Evolutionary conservation across 2,888 invertebrate genomes (phyloP), one percentile per base, ranked within the genome.

Genomic region (Melanargia galathea): DNA sequence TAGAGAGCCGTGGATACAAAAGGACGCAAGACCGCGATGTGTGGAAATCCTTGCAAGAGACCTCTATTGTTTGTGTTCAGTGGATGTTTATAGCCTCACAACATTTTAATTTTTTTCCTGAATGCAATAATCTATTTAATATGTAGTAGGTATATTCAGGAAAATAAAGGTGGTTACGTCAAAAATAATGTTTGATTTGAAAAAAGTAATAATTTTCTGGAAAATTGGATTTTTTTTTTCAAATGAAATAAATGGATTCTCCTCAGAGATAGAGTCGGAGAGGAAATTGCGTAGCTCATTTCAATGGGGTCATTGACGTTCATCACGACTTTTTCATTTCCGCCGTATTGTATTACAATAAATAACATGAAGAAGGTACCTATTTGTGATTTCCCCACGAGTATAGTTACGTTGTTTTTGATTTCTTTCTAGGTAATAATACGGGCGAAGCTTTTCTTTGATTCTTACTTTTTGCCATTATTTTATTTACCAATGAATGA

Each of bases 211-310:
- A 43, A 43, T 8, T 43, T 43, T 43, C 7, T 43, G 16, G 52
- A 20, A 33, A 22, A 52, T 20, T 13, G 35, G 33, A 20, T 20
- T 33, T 35, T 20, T 52, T 52, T 52, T 46, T 33, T 52, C 18
- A 30, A 52, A 52, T 35, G 7, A 35, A 35, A 35, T 52, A 35
- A 51, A 51, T 30, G 51, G 13, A 35, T 35, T 52, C 33, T 52
- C 5, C 52, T 22, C 33, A 2, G 35, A 52, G 35, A 35, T 52
- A 52, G 18, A 33, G 40, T 43, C 43, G 20, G 13, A 49, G 20
- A 20, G 62, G 62, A 62, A 62, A 62, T 62, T 62, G 57, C 62
- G 62, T 57, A 54, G 62, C 49, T 57, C 57, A 55, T 57, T 51
- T 57, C 62, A 57, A 62, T 56, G 49, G 57, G 57, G 55, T 57